Conservation (phyloP, 2,888 invertebrate species). For the Macaria liturata region DNA sequence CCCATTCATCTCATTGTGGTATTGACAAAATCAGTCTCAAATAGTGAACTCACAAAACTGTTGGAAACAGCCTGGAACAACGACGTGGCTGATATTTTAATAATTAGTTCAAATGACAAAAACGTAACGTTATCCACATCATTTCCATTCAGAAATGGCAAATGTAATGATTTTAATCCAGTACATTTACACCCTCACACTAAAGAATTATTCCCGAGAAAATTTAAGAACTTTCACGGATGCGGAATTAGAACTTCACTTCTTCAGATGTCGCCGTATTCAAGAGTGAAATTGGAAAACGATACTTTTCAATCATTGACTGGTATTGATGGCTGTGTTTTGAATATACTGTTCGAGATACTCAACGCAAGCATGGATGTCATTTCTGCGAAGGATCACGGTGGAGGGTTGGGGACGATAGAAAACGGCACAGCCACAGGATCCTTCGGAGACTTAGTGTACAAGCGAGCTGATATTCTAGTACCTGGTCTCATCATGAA, state of each 20-base stretch:
- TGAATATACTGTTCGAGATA: slow-evolving; percentile 40
- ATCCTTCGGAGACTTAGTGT: slow-evolving; percentile 43
- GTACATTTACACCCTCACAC: slow-evolving; percentile 35
- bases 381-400: slow-evolving; percentile 33
- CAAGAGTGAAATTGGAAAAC: slow-evolving; percentile 36
- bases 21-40: slow-evolving; percentile 34
- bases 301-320: slow-evolving; percentile 36
- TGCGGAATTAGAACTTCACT: slow-evolving; percentile 50
- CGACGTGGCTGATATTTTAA: slow-evolving; percentile 51
- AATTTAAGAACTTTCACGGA: slow-evolving; percentile 54
- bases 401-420: slow-evolving; percentile 36
- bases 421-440: slow-evolving; percentile 42
- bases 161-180: slow-evolving; percentile 49
- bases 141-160: slow-evolving; percentile 49
- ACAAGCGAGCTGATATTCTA: slow-evolving; percentile 49
- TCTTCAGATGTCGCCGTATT: slow-evolving; percentile 43
- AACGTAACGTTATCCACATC: slow-evolving; percentile 47
- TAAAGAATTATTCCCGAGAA: slow-evolving; percentile 47
- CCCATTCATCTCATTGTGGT: slow-evolving; percentile 50
- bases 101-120: slow-evolving; percentile 38
- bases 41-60: slow-evolving; percentile 32
- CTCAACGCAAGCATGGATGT: slow-evolving; percentile 50
- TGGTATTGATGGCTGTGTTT: slow-evolving; percentile 49
- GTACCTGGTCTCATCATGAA: slow-evolving; percentile 45
- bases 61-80: slow-evolving; percentile 52